Conservation (phyloP, 2,888 invertebrate genomes). For the Drosophila niveifrons region DNA sequence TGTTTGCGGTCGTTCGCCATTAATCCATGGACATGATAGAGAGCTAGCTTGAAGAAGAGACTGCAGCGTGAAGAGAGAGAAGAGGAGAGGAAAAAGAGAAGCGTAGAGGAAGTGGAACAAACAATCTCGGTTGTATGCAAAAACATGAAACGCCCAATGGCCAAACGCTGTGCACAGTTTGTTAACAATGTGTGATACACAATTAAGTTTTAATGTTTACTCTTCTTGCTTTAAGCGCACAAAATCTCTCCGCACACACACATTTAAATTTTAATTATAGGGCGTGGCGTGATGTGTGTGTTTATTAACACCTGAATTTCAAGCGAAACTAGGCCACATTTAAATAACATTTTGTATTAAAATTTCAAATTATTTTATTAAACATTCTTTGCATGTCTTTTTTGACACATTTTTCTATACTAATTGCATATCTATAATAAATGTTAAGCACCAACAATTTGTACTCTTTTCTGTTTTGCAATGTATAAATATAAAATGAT, state of each 20-base stretch:
- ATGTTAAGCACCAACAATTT: background rate
- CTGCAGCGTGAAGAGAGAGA: background rate
- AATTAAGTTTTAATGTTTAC: constrained; percentile 74
- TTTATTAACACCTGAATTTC: constrained; percentile 17
- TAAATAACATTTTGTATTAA: background rate
- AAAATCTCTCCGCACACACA: background rate
- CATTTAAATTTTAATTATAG: constrained; percentile 13
- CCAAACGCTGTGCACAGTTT: constrained; percentile 54
- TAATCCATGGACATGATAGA: constrained; percentile 52
- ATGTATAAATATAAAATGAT: no score
- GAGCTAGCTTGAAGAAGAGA: constrained; percentile 4
- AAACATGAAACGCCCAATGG: constrained; percentile 65
- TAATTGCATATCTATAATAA: background rate
- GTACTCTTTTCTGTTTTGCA: no score
- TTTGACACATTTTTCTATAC: background rate
- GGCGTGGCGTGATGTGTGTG: constrained; percentile 2
- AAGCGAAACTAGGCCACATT: constrained; percentile 6
- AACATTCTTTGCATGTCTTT: background rate
- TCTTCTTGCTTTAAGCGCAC: constrained; percentile 41
- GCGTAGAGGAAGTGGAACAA: constrained; percentile 14
- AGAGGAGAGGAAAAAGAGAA: background rate
- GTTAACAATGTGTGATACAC: constrained; percentile 68
- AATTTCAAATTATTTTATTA: background rate
- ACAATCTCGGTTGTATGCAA: constrained; percentile 53
- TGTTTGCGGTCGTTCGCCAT: constrained; percentile 62